These are phyloP conservation scores for Pseudoips prasinana DNA, from an alignment of 2,888 invertebrate species.

Conservation along the genomic window DNA sequence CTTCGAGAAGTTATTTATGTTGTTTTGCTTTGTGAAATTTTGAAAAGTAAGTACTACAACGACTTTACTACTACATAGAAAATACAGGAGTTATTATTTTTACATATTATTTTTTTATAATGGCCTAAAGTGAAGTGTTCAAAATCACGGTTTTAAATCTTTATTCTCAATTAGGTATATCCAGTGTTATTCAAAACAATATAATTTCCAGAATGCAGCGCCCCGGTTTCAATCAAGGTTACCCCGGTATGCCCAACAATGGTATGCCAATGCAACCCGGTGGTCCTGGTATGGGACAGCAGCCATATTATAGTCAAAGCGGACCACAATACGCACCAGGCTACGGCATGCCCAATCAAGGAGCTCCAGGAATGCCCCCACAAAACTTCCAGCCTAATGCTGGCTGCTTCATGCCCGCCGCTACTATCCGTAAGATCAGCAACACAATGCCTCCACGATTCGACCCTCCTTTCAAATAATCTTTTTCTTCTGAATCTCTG, in stretches of 20 bases:
- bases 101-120: too few species aligned
- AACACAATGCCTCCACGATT: constrained; percentile 46
- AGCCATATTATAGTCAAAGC: constrained; percentile 21
- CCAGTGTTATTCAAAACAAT: background rate
- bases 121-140: too few species aligned
- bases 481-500: constrained; percentile 29
- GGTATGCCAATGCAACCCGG: constrained; percentile 34
- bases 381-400: constrained; percentile 36
- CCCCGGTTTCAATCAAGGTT: constrained; percentile 43
- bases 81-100: too few species aligned
- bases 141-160: too few species aligned
- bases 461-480: constrained; percentile 37
- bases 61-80: too few species aligned
- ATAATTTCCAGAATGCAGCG: constrained; percentile 61
- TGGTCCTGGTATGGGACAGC: constrained; percentile 23
- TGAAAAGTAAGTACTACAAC: too few species aligned
- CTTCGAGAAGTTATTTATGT: too few species aligned
- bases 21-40: background rate
- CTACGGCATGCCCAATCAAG: constrained; percentile 36
- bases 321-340: constrained; percentile 40
- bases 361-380: constrained; percentile 29
- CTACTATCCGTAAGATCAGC: constrained; percentile 49
- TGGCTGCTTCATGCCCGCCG: constrained; percentile 55
- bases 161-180: too few species aligned
- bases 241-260: constrained; percentile 29